Evolutionary conservation across 2,888 invertebrate species (phyloP), one percentile per base, ranked within the genome.

Genomic region (Troilus luridus): DNA sequence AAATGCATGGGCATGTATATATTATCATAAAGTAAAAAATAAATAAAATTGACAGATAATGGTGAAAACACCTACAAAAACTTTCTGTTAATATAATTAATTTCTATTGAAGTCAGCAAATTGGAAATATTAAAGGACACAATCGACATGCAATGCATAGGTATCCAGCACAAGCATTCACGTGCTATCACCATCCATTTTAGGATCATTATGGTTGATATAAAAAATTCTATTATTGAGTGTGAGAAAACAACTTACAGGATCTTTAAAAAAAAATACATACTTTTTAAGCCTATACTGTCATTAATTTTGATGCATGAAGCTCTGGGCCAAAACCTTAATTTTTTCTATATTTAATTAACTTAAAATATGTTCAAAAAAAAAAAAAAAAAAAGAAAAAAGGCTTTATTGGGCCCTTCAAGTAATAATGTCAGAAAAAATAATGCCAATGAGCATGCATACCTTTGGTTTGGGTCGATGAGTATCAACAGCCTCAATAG

Each of bases 401-500:
- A 88, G 8, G 17, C 56, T 17, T 88, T 56, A 19, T 12, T 7
- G n/a, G 81, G 0, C 7, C 14, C 11, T 21, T 60, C 59, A n/a
- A 19, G 62, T 12, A 7, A 19, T 7, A 7, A 19, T 7, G 21
- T 24, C 41, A 41, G 41, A 60, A 60, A 24, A 54, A 24, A 72
- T 24, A 56, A 0, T 41, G 41, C 41, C 5, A 41, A n/a, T 67
- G 14, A 6, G 24, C 6, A 11, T 64, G 93, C 94, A 94, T 95
- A 97, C 97, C 95, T 95, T 95, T 93, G 99, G 99, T 95, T 98
- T 98, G 91, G 98, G 96, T 90, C 99, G 96, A 95, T 99, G 99
- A 90, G 99, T 99, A 94, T 99, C 98, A 91, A 99, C 99, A 92
- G 99, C 99, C 91, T 97, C 97, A 91, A 99, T 97, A 77, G 98